These are phyloP conservation scores for Aptenodytes forsteri DNA, from an alignment of 2,113 vertebrate species.

Conservation along the genomic window DNA sequence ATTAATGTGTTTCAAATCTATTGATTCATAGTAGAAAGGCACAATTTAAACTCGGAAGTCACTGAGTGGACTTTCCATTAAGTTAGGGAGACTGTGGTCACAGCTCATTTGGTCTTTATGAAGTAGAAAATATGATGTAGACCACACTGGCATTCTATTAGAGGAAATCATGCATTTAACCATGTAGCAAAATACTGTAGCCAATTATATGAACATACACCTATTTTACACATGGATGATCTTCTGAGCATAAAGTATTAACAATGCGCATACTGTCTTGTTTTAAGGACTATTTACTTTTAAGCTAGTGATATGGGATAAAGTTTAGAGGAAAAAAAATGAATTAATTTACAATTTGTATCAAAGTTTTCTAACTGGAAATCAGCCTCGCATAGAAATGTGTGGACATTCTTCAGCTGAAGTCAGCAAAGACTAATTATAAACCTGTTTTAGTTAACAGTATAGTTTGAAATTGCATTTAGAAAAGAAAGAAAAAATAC, in stretches of 20 bases:
- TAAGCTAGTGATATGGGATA: background rate
- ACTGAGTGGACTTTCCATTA: constrained; percentile 78
- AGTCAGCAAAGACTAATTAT: background rate
- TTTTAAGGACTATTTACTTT: constrained; percentile 71
- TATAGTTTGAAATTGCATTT: background rate
- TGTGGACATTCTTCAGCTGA: background rate
- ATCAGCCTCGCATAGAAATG: background rate
- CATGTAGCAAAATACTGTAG: constrained; percentile 74
- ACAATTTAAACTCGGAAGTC: constrained; percentile 73
- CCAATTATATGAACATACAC: constrained; percentile 73
- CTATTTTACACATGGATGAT: constrained; percentile 73
- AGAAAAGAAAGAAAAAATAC: background rate
- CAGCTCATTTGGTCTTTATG: constrained; percentile 81
- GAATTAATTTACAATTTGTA: background rate
- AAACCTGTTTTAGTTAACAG: background rate
- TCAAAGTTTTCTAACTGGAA: constrained; percentile 29
- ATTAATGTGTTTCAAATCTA: constrained; percentile 66
- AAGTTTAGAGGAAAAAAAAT: constrained; percentile 52
- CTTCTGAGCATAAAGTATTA: constrained; percentile 65
- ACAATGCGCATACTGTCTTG: constrained; percentile 34
- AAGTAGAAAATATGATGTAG: constrained; percentile 79
- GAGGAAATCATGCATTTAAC: constrained; percentile 77
- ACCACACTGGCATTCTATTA: constrained; percentile 76
- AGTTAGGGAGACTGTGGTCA: constrained; percentile 75
- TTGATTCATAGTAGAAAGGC: constrained; percentile 72